Conservation (phyloP, 1,140 invertebrate genomes). For the Drosophila tani region DNA sequence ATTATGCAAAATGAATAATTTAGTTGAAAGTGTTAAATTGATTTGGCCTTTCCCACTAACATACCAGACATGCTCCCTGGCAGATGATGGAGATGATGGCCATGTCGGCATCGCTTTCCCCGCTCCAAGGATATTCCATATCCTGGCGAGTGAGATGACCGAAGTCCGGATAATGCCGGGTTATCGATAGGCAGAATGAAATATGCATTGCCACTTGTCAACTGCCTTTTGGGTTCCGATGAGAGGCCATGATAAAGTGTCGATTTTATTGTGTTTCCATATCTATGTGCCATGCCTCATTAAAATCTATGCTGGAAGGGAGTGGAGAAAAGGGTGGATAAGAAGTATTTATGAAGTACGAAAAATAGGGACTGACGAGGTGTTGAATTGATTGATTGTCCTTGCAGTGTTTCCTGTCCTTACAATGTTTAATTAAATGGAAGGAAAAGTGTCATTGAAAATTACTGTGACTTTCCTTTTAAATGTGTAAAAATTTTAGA, state of each 20-base stretch:
- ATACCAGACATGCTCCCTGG: slow-evolving; percentile 30
- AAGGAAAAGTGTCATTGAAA: too few species aligned
- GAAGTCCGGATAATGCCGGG: slow-evolving; percentile 5
- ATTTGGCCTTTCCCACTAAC: slow-evolving; percentile 77
- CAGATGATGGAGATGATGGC: slow-evolving; percentile 68
- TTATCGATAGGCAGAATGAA: slow-evolving; percentile 45
- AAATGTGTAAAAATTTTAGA: background rate
- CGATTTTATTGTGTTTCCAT: slow-evolving; percentile 13
- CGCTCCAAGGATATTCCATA: background rate
- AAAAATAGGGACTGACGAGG: slow-evolving; percentile 6
- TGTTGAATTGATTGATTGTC: slow-evolving; percentile 28
- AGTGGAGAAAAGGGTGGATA: background rate
- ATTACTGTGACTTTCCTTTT: too few species aligned
- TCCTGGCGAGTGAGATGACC: slow-evolving; percentile 3
- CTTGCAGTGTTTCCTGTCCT: background rate
- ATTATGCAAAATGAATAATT: slow-evolving; percentile 84
- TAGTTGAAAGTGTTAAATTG: slow-evolving; percentile 83
- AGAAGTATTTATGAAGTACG: slow-evolving; percentile 19
- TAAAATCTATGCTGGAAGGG: slow-evolving; percentile 1
- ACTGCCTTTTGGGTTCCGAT: slow-evolving; percentile 2
- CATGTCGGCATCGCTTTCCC: slow-evolving; percentile 40
- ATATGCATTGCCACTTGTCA: slow-evolving; percentile 46
- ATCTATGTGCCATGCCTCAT: slow-evolving; percentile 17
- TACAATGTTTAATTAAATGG: background rate
- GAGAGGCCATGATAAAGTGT: slow-evolving; percentile 35